phyloP scores from a whole-genome alignment of 2,888 invertebrate genomes.

The Copidosoma aretas region DNA sequence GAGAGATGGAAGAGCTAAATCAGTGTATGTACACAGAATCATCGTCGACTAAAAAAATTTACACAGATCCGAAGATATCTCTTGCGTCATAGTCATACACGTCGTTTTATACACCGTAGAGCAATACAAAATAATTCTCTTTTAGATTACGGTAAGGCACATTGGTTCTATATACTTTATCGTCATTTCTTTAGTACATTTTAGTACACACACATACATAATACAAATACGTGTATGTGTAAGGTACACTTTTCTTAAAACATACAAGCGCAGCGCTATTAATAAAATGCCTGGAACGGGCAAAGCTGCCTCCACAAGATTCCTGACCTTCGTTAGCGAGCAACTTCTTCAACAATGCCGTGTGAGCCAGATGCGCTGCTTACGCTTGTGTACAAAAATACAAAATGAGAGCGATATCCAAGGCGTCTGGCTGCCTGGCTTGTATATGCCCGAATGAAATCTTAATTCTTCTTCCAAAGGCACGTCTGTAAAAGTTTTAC shows the following conservation, averaged over 20 bases:
- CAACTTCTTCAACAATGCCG: conserved; percentile 20
- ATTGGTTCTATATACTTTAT: not conserved
- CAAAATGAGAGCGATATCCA: conserved; percentile 5
- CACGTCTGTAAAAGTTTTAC: too few relatives aligned
- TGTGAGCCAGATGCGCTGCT: conserved; percentile 17
- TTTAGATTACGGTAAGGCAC: not conserved
- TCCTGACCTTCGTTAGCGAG: conserved; percentile 14
- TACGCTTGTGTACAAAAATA: conserved; percentile 21
- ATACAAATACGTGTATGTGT: too few relatives aligned
- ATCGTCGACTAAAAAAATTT: conserved; percentile 44
- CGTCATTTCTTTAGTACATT: too few relatives aligned
- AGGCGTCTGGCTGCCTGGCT: not conserved
- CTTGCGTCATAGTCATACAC: conserved; percentile 6
- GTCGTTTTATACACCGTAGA: conserved; percentile 35
- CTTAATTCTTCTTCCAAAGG: conserved; percentile 20
- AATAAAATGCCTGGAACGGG: conserved; percentile 19
- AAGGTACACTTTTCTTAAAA: conserved; percentile 13
- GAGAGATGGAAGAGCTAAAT: conserved; percentile 14
- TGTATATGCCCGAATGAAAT: not conserved
- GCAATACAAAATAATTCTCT: conserved; percentile 16
- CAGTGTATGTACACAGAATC: conserved; percentile 41
- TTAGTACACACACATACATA: too few relatives aligned
- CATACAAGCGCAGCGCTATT: conserved; percentile 24
- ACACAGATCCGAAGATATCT: conserved; percentile 43
- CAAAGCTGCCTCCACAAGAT: conserved; percentile 21